phyloP scores from a whole-genome alignment of 1,140 invertebrate genomes.

The Chironomus striatipennis region DNA sequence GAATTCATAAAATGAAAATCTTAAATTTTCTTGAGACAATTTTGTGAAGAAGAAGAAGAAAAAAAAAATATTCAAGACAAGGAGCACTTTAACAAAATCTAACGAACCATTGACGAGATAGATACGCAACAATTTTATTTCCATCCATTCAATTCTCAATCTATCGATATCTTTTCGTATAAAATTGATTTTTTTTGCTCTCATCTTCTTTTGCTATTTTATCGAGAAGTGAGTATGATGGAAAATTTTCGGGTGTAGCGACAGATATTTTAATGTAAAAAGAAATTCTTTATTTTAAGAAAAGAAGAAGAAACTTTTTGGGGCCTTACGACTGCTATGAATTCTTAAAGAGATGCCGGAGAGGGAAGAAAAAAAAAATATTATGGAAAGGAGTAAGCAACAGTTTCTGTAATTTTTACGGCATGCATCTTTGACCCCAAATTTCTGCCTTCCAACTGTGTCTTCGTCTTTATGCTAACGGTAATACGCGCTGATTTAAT shows the following conservation, averaged over 20 bases:
- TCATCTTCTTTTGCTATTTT: neutral
- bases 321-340: too few relatives aligned
- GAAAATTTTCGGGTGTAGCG: too few relatives aligned
- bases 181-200: neutral
- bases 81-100: neutral
- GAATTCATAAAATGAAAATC: neutral
- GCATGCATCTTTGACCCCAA: neutral
- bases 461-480: neutral
- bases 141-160: neutral
- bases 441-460: neutral
- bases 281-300: too few relatives aligned
- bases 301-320: too few relatives aligned
- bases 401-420: slow-evolving; percentile 6
- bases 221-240: neutral
- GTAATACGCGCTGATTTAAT: slow-evolving; percentile 17
- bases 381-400: neutral
- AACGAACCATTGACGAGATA: slow-evolving; percentile 12
- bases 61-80: neutral
- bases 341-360: too few relatives aligned
- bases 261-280: too few relatives aligned
- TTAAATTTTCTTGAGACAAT: neutral
- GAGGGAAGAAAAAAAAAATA: too few relatives aligned
- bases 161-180: neutral
- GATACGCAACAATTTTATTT: slow-evolving; percentile 13
- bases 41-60: neutral